Base-by-base conservation (phyloP, 2,113 vertebrate genomes). In the Macquaria australasica region DNA sequence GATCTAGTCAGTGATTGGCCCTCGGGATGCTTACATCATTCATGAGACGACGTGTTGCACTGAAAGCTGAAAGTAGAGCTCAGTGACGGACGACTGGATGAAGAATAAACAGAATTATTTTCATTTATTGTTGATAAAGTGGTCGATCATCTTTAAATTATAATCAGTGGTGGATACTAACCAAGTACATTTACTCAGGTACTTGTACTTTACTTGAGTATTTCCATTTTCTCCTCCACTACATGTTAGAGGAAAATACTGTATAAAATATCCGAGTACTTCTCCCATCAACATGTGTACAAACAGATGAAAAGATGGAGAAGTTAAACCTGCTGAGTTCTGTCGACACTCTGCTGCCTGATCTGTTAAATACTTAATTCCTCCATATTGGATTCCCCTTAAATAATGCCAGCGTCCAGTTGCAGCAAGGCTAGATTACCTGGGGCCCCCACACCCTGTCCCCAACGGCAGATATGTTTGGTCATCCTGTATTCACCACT, bases 311-410 rank as follows among this genome's bases (percentile, higher is more conserved):
- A 39, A 39, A 39, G 39, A 39, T 39, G 39, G 39, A 39, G 39
- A 39, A 39, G 39, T 39, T 39, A 62, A 62, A 62, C 59, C 59
- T 62, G 59, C 59, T 1, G 53, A 3, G 53, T n/a, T 56, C 6
- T 10, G 23, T 58, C 3, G 23, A n/a, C 37, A 41, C 21, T 48
- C 45, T 15, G 39, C 63, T 41, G 20, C 31, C 60, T 39, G 18
- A 23, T 12, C 56, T 45, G 43, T 50, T 70, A 1, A 43, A 73
- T 79, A 53, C 39, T 67, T 82, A 15, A 73, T 75, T 67, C 59
- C 28, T 73, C 45, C 31, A n/a, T 39, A 62, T 89, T 39, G 21
- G 45, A 76, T 77, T 83, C 37, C 67, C 60, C 23, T 83, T 80
- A 73, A 83, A 85, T 63, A 79, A 88, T 53, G 31, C 34, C 59